A percentile compares a stretch with the other conserved stretches of the same genome.
phyloP scores from a whole-genome alignment of 1,140 invertebrate genomes.

The Babylonia areolata region DNA sequence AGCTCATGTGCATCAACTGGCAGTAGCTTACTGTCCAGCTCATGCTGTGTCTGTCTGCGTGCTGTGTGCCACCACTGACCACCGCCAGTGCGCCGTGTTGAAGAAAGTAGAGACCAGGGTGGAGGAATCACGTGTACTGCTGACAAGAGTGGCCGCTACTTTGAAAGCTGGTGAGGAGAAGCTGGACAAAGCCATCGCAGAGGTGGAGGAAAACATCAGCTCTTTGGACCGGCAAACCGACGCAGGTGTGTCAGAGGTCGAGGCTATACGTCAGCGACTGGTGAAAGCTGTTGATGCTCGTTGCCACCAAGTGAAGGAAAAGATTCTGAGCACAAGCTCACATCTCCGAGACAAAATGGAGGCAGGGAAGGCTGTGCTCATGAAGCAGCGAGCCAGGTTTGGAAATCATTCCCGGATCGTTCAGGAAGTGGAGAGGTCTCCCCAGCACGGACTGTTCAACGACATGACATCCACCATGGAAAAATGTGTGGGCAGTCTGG shows the following conservation, averaged over 20 bases:
- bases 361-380: neutral
- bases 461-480: neutral
- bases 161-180: neutral
- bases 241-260: neutral
- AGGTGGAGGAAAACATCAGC: neutral
- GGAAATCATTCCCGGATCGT: neutral
- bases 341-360: neutral
- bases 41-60: conserved; percentile 1
- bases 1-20: neutral
- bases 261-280: neutral
- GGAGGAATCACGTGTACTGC: neutral
- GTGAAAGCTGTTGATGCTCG: neutral
- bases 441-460: neutral
- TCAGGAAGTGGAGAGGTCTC: too few relatives aligned
- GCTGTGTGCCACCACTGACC: neutral
- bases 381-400: neutral
- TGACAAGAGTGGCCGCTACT: neutral
- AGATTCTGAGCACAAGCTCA: neutral
- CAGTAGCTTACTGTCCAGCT: neutral
- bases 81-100: neutral
- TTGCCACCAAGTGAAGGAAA: neutral
- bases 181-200: neutral
- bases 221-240: neutral
- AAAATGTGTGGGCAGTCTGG: neutral
- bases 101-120: neutral